phyloP scores from a whole-genome alignment of 2,797 vertebrate species.

The Falco berigora region DNA sequence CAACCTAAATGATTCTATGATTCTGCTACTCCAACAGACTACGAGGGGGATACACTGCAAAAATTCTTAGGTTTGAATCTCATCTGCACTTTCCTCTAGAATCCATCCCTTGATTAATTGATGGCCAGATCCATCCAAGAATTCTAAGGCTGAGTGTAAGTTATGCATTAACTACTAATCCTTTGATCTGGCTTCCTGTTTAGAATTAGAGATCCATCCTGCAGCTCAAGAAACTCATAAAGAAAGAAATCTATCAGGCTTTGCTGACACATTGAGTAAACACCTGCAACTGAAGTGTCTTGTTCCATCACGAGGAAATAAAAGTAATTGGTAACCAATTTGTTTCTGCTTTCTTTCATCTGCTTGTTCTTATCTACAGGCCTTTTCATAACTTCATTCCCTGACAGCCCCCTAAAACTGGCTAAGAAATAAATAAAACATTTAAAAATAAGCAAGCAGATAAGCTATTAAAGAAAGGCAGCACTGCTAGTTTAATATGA shows the following conservation, averaged over 20 bases:
- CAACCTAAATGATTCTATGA: too few relatives aligned
- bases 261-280: conserved; percentile 28
- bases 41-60: background rate
- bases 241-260: conserved; percentile 16
- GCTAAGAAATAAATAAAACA: conserved; percentile 52
- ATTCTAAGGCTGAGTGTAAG: conserved; percentile 7
- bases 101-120: background rate
- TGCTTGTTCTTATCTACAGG: background rate
- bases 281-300: conserved; percentile 35
- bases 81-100: background rate
- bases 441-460: conserved; percentile 34
- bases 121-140: conserved; percentile 5
- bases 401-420: conserved; percentile 18
- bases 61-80: background rate
- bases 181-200: conserved; percentile 38
- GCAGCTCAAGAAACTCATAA: conserved; percentile 29
- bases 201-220: background rate
- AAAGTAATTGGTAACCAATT: conserved; percentile 46
- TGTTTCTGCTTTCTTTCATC: conserved; percentile 49
- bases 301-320: conserved; percentile 40
- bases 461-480: background rate
- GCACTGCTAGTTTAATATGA: background rate
- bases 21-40: background rate
- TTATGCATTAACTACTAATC: conserved; percentile 47
- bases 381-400: conserved; percentile 18